Evolutionary conservation across 2,113 vertebrate species (phyloP).

Genomic region (Nothobranchius kuhntae): DNA sequence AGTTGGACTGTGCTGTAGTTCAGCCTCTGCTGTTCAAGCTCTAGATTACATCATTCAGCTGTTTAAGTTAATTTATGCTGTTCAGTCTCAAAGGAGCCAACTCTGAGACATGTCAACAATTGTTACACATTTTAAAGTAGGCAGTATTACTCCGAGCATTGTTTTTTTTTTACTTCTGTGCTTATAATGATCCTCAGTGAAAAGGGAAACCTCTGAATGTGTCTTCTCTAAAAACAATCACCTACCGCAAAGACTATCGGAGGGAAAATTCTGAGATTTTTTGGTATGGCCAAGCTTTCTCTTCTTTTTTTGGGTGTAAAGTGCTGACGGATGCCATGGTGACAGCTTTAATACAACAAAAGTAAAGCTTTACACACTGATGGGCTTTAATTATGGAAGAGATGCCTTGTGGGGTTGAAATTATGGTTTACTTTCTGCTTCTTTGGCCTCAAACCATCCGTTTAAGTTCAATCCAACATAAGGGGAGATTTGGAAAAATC

Average conservation of each 20-base stretch:
- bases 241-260: conserved; percentile 1
- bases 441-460: no score
- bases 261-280: background rate
- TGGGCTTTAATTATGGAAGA: no score
- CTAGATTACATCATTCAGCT: no score
- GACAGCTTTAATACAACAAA: no score
- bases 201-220: conserved; percentile 49
- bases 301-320: background rate
- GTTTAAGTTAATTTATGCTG: background rate
- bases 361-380: no score
- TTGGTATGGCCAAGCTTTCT: background rate
- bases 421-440: background rate
- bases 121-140: no score
- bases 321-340: background rate
- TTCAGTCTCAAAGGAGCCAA: background rate
- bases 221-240: background rate
- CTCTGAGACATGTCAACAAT: no score
- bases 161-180: background rate
- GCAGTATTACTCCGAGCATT: background rate
- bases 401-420: no score
- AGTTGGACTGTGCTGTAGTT: conserved; percentile 20
- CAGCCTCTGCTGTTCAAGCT: background rate
- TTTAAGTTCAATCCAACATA: background rate
- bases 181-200: conserved; percentile 3
- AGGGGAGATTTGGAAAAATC: background rate